Conservation (phyloP, 2,113 vertebrate species). For the Zootoca vivipara region DNA sequence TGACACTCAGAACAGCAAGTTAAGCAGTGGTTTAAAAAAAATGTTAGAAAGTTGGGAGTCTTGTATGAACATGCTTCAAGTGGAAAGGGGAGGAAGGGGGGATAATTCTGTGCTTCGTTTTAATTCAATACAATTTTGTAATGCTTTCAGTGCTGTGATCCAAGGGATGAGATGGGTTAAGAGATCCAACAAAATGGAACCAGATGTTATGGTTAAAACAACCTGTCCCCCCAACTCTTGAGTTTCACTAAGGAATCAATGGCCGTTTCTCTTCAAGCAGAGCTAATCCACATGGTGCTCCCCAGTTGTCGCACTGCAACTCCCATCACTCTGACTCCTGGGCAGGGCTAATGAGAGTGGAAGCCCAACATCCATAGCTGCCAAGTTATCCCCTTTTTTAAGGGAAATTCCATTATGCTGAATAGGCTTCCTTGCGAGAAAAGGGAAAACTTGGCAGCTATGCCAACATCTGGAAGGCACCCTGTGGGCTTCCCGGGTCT, state of each 20-base stretch:
- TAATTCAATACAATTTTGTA: background rate
- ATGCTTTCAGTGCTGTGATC: background rate
- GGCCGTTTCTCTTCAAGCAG: background rate
- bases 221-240: background rate
- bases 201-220: background rate
- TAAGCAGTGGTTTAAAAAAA: constrained; percentile 45
- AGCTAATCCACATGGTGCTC: too few species aligned
- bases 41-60: background rate
- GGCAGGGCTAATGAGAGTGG: too few species aligned
- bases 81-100: background rate
- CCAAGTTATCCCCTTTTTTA: too few species aligned
- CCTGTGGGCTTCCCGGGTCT: too few species aligned
- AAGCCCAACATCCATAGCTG: too few species aligned
- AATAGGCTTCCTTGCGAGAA: too few species aligned
- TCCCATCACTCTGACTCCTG: too few species aligned
- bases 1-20: constrained; percentile 59
- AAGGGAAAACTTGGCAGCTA: too few species aligned
- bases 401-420: too few species aligned
- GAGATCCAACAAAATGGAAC: background rate
- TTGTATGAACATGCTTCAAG: background rate
- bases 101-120: background rate
- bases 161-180: background rate
- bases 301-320: too few species aligned
- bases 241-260: background rate
- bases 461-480: too few species aligned